Conservation (phyloP, 2,797 vertebrate genomes). For the Morelia viridis region DNA sequence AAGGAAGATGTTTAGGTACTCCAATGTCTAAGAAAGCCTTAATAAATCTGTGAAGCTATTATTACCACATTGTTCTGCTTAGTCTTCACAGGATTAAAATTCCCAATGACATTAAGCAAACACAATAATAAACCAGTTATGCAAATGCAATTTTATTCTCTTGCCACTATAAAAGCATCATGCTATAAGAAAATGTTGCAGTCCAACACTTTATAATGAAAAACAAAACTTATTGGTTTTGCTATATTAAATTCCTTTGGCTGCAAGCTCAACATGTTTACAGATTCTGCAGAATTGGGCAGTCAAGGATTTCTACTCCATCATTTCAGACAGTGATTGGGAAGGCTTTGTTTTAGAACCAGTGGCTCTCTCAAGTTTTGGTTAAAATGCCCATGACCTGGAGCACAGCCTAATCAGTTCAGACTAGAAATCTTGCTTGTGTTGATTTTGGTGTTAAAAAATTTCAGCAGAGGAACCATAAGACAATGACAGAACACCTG, state of each 20-base stretch:
- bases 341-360: neutral
- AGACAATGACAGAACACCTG: neutral
- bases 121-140: slow-evolving; percentile 6
- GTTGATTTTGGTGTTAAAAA: neutral
- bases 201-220: neutral
- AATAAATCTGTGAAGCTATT: slow-evolving; percentile 15
- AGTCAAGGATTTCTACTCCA: neutral
- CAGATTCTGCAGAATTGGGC: neutral
- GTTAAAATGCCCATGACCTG: neutral
- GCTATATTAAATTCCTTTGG: neutral
- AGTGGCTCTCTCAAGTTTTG: neutral
- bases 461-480: neutral
- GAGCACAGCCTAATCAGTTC: neutral
- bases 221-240: neutral
- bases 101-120: slow-evolving; percentile 1
- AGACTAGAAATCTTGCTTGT: neutral
- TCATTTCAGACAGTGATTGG: neutral
- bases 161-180: neutral
- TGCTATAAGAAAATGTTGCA: neutral
- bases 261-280: neutral
- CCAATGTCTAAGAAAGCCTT: neutral
- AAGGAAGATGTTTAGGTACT: neutral
- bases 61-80: neutral
- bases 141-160: slow-evolving; percentile 8
- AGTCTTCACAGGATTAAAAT: slow-evolving; percentile 16